Evolutionary conservation across 2,113 vertebrate species (phyloP), one percentile per base, ranked within the genome.

Genomic region (Psophia crepitans): DNA sequence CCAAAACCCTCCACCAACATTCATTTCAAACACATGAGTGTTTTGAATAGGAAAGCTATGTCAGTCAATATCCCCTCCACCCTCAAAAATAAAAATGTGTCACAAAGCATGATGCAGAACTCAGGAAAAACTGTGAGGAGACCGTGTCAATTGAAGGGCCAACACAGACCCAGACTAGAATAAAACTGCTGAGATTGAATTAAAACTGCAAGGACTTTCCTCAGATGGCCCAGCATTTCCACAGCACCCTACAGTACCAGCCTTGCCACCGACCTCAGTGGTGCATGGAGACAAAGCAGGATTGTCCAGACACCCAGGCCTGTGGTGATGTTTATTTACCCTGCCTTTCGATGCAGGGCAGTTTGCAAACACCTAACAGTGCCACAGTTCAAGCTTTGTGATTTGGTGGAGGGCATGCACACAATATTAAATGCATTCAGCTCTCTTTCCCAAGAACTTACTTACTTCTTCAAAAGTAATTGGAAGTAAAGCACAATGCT

Each of bases 361-460:
- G 12, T 48, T 49, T 80, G 51, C n/a, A 78, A 68, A 70, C 37
- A 64, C 6, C 10, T 32, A n/a, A 51, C 32, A 43, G 21, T 12
- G 7, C 20, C 1, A 1, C 14, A 43, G 56, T 35, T 51, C 26
- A 46, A 41, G 70, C 8, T 44, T 68, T 84, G 86, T 14, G 7
- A 79, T 84, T 57, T 21, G 19, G 44, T 73, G 48, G 37, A 93
- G 44, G 22, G 22, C 5, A 37, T 30, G 20, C 11, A 68, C 4
- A n/a, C 58, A 91, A n/a, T 43, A 70, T 44, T 81, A 96, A 86
- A 94, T 68, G 82, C 68, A 76, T 12, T 30, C 22, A 7, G 46
- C 65, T 94, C 51, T 82, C 80, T 92, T 94, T 82, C 53, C 80
- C 60, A 69, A 90, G 80, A 96, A 70, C 48, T 77, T 79, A 73